These are phyloP conservation scores for Phalacrocorax pelagicus DNA, from an alignment of 2,113 vertebrate species.

Conservation along the genomic window DNA sequence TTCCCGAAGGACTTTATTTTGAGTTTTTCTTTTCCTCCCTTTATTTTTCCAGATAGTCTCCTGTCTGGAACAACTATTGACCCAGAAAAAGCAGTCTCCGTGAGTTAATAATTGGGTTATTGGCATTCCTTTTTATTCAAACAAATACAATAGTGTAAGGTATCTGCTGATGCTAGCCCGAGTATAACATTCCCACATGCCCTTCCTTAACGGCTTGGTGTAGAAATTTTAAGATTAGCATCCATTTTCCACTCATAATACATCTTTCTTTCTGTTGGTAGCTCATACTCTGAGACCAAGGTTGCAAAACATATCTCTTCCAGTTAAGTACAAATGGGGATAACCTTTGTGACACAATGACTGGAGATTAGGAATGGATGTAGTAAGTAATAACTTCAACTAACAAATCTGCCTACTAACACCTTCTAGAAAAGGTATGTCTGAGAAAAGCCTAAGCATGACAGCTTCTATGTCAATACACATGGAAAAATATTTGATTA, in stretches of 20 bases:
- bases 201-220: not conserved
- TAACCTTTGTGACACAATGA: not conserved
- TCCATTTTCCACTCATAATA: not conserved
- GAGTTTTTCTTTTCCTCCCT: not conserved
- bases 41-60: not conserved
- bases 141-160: not conserved
- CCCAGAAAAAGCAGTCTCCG: not conserved
- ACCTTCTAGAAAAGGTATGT: not conserved
- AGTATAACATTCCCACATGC: not conserved
- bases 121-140: not conserved
- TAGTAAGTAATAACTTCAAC: not conserved
- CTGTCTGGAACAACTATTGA: not conserved
- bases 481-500: accelerated
- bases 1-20: not conserved
- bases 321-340: not conserved
- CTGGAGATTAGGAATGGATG: not conserved
- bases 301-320: not conserved
- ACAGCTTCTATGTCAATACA: not conserved
- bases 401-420: not conserved
- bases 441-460: not conserved
- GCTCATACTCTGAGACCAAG: not conserved
- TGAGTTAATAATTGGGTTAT: not conserved
- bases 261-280: not conserved
- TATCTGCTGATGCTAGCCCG: not conserved
- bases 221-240: not conserved